Percentiles rank a stretch among this genome's conserved stretches.
Conservation (phyloP, 1,140 invertebrate species). For the Cyrtorhinus lividipennis region DNA sequence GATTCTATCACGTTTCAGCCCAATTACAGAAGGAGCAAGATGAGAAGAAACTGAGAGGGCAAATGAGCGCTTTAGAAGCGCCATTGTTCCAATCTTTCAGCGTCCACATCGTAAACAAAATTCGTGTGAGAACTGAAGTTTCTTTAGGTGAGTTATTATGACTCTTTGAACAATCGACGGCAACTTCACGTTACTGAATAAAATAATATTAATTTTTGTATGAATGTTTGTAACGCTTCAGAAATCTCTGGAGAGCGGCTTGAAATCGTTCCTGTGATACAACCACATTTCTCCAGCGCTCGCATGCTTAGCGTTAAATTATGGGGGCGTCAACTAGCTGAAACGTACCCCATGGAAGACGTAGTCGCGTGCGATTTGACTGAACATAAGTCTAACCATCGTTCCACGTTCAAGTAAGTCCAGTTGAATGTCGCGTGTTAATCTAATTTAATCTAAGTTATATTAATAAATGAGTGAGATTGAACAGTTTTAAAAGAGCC, state of each 20-base stretch:
- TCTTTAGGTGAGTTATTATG: conserved; percentile 49
- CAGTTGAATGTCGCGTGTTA: too few species aligned
- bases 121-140: conserved; percentile 64
- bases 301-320: conserved; percentile 46
- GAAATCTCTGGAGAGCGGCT: conserved; percentile 79
- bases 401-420: conserved; percentile 26
- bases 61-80: conserved; percentile 61
- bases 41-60: conserved; percentile 45
- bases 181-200: not conserved
- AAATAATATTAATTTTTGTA: not conserved
- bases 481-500: too few species aligned
- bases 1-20: too few species aligned
- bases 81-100: conserved; percentile 71
- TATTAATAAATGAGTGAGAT: not conserved
- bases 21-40: conserved; percentile 29
- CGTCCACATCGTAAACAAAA: conserved; percentile 62
- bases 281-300: conserved; percentile 25
- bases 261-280: conserved; percentile 71
- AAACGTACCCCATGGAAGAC: conserved; percentile 66
- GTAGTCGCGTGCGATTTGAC: conserved; percentile 73
- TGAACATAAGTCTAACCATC: conserved; percentile 44
- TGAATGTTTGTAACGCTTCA: conserved; percentile 25
- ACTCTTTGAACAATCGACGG: not conserved
- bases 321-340: conserved; percentile 51
- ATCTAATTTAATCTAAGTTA: not conserved